phyloP scores from a whole-genome alignment of 1,140 invertebrate genomes.

The Atopsyche davidsoni region DNA sequence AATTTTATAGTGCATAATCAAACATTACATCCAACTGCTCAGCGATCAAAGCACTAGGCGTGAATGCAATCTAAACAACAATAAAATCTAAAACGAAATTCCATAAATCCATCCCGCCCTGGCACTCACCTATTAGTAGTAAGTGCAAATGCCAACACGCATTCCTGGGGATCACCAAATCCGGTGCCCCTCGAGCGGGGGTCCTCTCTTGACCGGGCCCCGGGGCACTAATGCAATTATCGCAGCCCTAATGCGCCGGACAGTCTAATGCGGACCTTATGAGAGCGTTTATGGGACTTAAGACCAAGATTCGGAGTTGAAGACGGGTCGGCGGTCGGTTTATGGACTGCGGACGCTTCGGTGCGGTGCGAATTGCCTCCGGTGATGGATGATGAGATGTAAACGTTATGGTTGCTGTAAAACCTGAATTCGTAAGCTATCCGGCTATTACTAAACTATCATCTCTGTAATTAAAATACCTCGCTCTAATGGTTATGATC shows the following conservation, averaged over 20 bases:
- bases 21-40: too few species aligned
- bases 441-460: too few species aligned
- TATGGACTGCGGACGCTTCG: not conserved
- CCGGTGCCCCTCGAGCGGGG: not conserved
- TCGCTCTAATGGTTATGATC: too few species aligned
- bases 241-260: slow-evolving; percentile 26
- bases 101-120: slow-evolving; percentile 5
- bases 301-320: not conserved
- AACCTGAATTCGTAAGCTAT: too few species aligned
- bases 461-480: too few species aligned
- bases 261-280: too few species aligned
- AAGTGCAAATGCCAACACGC: slow-evolving; percentile 22
- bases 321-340: not conserved
- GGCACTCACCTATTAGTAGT: not conserved
- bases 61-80: too few species aligned
- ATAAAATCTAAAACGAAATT: too few species aligned
- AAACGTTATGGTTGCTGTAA: too few species aligned
- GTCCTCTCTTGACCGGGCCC: slow-evolving; percentile 2
- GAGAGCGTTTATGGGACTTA: slow-evolving; percentile 8
- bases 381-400: too few species aligned
- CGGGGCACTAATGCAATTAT: slow-evolving; percentile 28
- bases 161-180: slow-evolving; percentile 10
- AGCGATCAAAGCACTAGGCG: too few species aligned
- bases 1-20: too few species aligned
- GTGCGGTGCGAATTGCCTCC: not conserved